phyloP scores from a whole-genome alignment of 2,113 vertebrate genomes.

The Lepus americanus region DNA sequence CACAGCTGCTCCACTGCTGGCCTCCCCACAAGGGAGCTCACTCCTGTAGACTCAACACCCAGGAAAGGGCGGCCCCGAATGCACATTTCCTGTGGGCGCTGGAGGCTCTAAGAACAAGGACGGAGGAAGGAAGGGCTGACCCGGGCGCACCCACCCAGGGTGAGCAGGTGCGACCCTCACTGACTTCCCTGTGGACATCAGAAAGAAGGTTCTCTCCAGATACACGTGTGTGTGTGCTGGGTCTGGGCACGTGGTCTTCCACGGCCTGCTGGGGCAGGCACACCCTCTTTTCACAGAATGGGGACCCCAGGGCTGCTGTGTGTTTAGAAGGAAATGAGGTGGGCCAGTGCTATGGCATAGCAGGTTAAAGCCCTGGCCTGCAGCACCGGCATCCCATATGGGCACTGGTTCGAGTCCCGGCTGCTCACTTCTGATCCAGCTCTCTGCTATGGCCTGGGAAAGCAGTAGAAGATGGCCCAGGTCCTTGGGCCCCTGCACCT shows the following conservation, averaged over 20 bases:
- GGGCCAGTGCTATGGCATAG: too few species aligned
- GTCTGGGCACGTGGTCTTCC: neutral
- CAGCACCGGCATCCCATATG: too few species aligned
- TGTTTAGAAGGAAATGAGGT: neutral
- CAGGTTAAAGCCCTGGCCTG: too few species aligned
- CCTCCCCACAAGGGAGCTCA: neutral
- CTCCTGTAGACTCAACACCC: neutral
- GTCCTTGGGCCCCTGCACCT: too few species aligned
- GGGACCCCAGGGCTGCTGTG: neutral
- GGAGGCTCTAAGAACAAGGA: neutral
- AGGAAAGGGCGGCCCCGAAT: neutral
- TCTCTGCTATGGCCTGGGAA: too few species aligned
- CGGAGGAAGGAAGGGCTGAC: neutral
- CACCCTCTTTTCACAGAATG: neutral
- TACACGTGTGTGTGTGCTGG: fast-evolving
- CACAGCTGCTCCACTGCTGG: neutral
- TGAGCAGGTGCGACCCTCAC: too few species aligned
- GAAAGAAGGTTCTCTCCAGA: neutral
- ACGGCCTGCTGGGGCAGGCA: fast-evolving
- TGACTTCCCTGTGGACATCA: neutral
- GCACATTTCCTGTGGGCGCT: neutral
- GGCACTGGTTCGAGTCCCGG: too few species aligned
- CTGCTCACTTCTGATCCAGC: too few species aligned
- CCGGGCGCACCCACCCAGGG: fast-evolving
- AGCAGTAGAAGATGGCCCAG: too few species aligned